Percentiles rank a stretch among this genome's conserved stretches.
phyloP scores from a whole-genome alignment of 2,888 invertebrate genomes.

The Clostera curtula region DNA sequence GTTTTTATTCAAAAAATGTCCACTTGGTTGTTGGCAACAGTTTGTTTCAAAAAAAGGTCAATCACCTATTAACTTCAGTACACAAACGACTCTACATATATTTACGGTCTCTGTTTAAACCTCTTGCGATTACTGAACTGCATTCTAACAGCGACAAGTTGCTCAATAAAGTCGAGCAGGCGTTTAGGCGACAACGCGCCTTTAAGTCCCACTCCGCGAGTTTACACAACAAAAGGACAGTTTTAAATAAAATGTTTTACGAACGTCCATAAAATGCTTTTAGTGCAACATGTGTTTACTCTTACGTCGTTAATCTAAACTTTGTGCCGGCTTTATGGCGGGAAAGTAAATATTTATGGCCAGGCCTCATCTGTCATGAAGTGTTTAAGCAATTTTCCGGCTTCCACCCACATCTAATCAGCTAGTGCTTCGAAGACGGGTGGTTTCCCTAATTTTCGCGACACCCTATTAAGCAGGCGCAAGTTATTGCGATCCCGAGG shows the following conservation, averaged over 20 bases:
- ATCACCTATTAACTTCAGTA: too few relatives aligned
- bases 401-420: conserved; percentile 52
- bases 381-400: conserved; percentile 62
- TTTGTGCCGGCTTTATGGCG: conserved; percentile 45
- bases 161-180: conserved; percentile 40
- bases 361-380: conserved; percentile 38
- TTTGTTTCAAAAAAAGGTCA: too few relatives aligned
- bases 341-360: conserved; percentile 45
- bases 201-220: conserved; percentile 19
- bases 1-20: too few relatives aligned
- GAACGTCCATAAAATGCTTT: conserved; percentile 47
- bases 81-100: too few relatives aligned
- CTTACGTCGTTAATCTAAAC: conserved; percentile 51
- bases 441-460: conserved; percentile 63
- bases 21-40: too few relatives aligned
- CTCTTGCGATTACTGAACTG: conserved; percentile 16
- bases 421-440: conserved; percentile 47
- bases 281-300: conserved; percentile 54
- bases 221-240: conserved; percentile 26
- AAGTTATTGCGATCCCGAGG: conserved; percentile 56
- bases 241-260: conserved; percentile 38
- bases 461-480: conserved; percentile 61
- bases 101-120: conserved; percentile 6
- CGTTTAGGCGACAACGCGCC: conserved; percentile 26
- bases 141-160: conserved; percentile 27